Conservation (phyloP, 2,113 vertebrate species). For the Synchiropus splendidus region DNA sequence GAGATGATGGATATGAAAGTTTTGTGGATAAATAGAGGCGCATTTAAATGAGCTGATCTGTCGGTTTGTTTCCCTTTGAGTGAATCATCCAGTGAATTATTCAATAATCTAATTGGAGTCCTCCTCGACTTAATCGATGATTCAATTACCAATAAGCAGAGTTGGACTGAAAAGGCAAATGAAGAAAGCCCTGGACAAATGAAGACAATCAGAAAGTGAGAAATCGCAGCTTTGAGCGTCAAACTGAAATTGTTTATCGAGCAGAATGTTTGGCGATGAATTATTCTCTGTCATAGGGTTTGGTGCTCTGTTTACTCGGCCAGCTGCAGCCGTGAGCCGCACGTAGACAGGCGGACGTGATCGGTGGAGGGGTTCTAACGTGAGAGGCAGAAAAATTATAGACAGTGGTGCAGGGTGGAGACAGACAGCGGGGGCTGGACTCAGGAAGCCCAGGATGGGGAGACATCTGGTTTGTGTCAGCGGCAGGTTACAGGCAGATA, state of each 20-base stretch:
- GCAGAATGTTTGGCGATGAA: no score
- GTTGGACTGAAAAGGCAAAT: neutral
- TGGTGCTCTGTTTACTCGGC: no score
- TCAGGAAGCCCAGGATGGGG: constrained; percentile 27
- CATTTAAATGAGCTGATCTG: constrained; percentile 1
- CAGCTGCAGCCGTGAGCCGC: no score
- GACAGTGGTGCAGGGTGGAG: constrained; percentile 11
- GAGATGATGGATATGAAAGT: constrained; percentile 12
- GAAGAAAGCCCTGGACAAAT: neutral
- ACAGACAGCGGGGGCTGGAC: constrained; percentile 44
- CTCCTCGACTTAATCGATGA: constrained; percentile 1
- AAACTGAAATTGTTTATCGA: no score
- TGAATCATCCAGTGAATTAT: no score
- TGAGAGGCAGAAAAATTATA: constrained; percentile 11
- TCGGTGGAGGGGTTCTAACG: constrained; percentile 1
- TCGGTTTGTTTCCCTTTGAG: no score
- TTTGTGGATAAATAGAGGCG: neutral
- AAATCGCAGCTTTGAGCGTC: neutral
- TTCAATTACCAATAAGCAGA: neutral
- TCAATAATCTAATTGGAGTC: neutral
- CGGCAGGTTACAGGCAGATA: constrained; percentile 48
- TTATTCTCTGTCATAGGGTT: no score
- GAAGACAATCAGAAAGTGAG: neutral
- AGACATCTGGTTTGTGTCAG: constrained; percentile 58
- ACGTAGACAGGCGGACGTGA: no score